Percentiles rank a stretch among this genome's conserved stretches.
phyloP scores from a whole-genome alignment of 1,140 invertebrate species.

The Procambarus virginalis region DNA sequence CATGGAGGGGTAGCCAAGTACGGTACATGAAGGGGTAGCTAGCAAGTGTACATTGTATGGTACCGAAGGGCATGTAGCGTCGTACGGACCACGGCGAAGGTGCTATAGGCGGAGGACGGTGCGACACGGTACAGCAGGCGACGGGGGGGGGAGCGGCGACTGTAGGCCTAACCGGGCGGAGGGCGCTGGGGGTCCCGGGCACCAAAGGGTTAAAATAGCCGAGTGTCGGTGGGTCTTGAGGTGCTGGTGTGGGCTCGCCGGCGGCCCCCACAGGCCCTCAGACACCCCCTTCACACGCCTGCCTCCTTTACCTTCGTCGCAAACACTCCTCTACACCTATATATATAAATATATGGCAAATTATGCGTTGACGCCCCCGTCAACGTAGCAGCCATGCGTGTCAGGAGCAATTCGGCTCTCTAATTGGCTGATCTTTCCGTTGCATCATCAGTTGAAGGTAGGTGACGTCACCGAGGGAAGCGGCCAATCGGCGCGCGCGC shows the following conservation, averaged over 20 bases:
- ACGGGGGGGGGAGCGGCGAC: slow-evolving; percentile 9
- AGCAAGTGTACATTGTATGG: too few species aligned
- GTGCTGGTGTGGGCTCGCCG: background rate
- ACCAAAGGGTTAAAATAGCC: slow-evolving; percentile 66
- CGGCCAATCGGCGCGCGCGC: slow-evolving; percentile 40
- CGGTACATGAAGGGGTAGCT: too few species aligned
- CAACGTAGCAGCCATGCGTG: slow-evolving; percentile 16
- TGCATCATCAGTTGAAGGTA: slow-evolving; percentile 63
- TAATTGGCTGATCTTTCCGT: slow-evolving; percentile 60
- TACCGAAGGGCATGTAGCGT: too few species aligned
- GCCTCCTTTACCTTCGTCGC: too few species aligned
- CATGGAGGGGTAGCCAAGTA: too few species aligned
- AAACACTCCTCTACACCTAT: too few species aligned
- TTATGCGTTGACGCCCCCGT: slow-evolving; percentile 4
- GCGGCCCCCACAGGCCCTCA: background rate
- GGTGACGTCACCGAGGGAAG: slow-evolving; percentile 50
- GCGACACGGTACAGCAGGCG: too few species aligned
- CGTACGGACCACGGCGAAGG: too few species aligned
- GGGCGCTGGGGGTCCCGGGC: slow-evolving; percentile 45
- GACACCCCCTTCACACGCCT: background rate
- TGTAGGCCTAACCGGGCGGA: slow-evolving; percentile 57
- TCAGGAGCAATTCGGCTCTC: slow-evolving; percentile 10
- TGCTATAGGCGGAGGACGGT: too few species aligned
- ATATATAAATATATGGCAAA: slow-evolving; percentile 15
- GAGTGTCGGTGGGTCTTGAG: slow-evolving; percentile 38